These are phyloP conservation scores for Siniperca chuatsi DNA, from an alignment of 2,113 vertebrate genomes.

Conservation along the genomic window DNA sequence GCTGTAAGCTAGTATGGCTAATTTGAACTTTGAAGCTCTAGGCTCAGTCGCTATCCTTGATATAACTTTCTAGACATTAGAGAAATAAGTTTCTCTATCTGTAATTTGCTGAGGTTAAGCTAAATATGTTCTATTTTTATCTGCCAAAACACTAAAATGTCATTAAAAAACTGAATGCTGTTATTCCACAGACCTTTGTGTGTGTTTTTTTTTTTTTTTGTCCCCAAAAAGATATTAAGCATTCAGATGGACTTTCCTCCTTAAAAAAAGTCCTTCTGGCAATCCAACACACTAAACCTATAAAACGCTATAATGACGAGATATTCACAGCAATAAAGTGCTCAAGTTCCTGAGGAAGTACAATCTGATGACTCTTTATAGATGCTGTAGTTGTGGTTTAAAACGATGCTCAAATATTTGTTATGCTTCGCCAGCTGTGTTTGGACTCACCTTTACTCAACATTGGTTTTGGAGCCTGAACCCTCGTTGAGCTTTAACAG, in stretches of 20 bases:
- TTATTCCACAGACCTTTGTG: too few relatives aligned
- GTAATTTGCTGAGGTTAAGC: too few relatives aligned
- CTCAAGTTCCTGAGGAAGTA: neutral
- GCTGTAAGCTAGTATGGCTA: neutral
- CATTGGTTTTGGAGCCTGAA: neutral
- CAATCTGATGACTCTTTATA: neutral
- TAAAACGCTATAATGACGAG: neutral
- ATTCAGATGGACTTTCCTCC: neutral
- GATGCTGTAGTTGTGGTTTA: neutral
- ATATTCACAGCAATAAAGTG: neutral
- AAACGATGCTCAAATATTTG: conserved; percentile 13
- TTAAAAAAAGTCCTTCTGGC: neutral
- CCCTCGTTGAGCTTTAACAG: neutral
- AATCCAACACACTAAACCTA: neutral
- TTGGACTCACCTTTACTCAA: conserved; percentile 6
- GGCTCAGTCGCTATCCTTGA: neutral
- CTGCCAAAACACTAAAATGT: too few relatives aligned
- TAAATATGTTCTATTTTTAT: too few relatives aligned
- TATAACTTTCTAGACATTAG: neutral
- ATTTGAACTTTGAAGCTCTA: neutral
- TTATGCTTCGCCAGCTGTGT: neutral
- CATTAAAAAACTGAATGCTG: too few relatives aligned
- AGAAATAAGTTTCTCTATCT: too few relatives aligned
- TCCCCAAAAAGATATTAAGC: too few relatives aligned
- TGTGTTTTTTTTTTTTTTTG: too few relatives aligned